These are phyloP conservation scores for Podarcis raffonei DNA, from an alignment of 2,113 vertebrate genomes.

Conservation along the genomic window DNA sequence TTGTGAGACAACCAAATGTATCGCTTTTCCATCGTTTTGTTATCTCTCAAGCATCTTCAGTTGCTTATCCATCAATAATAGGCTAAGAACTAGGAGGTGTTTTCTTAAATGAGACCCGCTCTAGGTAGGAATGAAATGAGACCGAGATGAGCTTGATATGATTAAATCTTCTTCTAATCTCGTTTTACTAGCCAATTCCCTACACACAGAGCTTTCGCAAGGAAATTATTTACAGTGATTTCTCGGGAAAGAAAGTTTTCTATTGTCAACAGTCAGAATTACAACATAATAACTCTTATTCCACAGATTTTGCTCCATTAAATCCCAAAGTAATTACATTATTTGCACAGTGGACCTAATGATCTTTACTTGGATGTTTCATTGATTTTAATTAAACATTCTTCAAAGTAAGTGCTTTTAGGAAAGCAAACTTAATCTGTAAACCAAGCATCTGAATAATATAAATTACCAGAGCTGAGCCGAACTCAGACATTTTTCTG, in stretches of 20 bases:
- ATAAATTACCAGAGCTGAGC: constrained; percentile 50
- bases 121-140: constrained; percentile 52
- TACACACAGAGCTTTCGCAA: constrained; percentile 1
- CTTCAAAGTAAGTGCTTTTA: background rate
- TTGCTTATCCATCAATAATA: constrained; percentile 16
- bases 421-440: constrained; percentile 25
- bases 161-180: constrained; percentile 20
- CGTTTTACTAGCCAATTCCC: constrained; percentile 9
- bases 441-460: constrained; percentile 49
- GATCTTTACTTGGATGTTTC: background rate
- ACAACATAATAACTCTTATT: background rate
- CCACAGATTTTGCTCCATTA: constrained; percentile 39
- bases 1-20: background rate
- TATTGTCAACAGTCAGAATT: background rate
- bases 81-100: constrained; percentile 26
- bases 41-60: constrained; percentile 16
- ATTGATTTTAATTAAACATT: background rate
- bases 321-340: constrained; percentile 36
- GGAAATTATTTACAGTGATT: background rate
- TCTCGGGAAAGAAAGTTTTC: background rate
- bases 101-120: constrained; percentile 19
- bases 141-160: constrained; percentile 44
- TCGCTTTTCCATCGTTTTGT: background rate
- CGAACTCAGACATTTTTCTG: no score
- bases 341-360: constrained; percentile 49